These are phyloP conservation scores for Diabrotica undecimpunctata DNA, from an alignment of 1,140 invertebrate species.

Conservation along the genomic window DNA sequence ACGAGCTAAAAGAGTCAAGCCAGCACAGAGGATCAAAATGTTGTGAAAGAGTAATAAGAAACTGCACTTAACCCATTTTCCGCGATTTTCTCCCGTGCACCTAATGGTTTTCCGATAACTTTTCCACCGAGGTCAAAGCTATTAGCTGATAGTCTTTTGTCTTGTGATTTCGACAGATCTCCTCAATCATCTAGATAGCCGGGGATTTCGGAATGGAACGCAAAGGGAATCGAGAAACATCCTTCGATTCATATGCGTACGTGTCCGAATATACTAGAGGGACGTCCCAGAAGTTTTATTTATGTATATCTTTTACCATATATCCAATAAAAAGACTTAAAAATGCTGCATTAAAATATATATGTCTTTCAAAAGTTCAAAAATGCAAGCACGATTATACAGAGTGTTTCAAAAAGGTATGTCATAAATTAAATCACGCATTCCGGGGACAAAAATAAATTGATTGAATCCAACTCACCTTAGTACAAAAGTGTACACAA, in stretches of 20 bases:
- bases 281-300: too few relatives aligned
- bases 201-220: neutral
- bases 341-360: too few relatives aligned
- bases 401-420: too few relatives aligned
- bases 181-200: conserved; percentile 13
- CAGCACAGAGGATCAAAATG: conserved; percentile 2
- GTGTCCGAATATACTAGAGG: neutral
- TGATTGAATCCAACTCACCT: too few relatives aligned
- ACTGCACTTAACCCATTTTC: conserved; percentile 18
- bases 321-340: too few relatives aligned
- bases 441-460: too few relatives aligned
- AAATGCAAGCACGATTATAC: too few relatives aligned
- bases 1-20: neutral
- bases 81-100: conserved; percentile 6
- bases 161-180: conserved; percentile 10
- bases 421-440: too few relatives aligned
- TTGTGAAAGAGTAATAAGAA: conserved; percentile 9
- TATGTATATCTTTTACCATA: too few relatives aligned
- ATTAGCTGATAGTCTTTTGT: conserved; percentile 16
- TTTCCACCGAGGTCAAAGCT: conserved; percentile 11
- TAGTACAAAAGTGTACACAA: too few relatives aligned
- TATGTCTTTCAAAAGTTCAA: too few relatives aligned
- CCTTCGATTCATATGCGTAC: neutral
- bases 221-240: neutral
- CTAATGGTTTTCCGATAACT: conserved; percentile 20